A percentile compares a stretch with the other conserved stretches of the same genome.
These are phyloP conservation scores for Tipula vernalis DNA, from an alignment of 2,888 invertebrate species.

Conservation along the genomic window DNA sequence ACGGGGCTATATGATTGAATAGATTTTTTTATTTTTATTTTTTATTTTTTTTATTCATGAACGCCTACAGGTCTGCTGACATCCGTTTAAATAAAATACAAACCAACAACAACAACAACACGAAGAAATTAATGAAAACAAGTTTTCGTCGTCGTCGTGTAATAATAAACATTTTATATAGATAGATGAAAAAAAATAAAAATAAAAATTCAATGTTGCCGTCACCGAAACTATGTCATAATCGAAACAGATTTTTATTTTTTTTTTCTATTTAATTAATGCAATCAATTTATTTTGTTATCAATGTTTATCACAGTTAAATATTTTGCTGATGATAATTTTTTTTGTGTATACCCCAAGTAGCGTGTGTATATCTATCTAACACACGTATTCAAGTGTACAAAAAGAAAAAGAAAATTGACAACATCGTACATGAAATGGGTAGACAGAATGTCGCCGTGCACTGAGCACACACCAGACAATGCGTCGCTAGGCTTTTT, in stretches of 20 bases:
- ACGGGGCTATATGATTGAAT: background rate
- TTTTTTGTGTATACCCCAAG: background rate
- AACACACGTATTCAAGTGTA: background rate
- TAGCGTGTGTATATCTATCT: background rate
- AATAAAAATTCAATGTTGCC: background rate
- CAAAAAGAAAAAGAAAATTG: constrained; percentile 25
- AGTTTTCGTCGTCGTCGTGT: background rate
- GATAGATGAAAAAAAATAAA: background rate
- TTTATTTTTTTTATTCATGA: constrained; percentile 13
- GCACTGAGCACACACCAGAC: constrained; percentile 57
- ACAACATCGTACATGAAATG: constrained; percentile 59
- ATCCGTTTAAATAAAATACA: constrained; percentile 44
- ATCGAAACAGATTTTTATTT: background rate
- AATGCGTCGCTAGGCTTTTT: constrained; percentile 48
- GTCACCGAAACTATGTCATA: background rate
- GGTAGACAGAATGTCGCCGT: constrained; percentile 93
- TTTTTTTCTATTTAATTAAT: background rate
- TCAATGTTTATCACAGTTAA: background rate
- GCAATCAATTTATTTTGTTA: background rate
- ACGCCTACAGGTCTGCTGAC: constrained; percentile 36
- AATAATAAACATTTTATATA: background rate
- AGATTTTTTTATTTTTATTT: background rate
- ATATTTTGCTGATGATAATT: background rate
- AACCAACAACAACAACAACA: constrained; percentile 39
- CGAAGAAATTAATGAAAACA: constrained; percentile 5